Conservation (phyloP, 2,888 invertebrate species). For the Folsomia manolachei region DNA sequence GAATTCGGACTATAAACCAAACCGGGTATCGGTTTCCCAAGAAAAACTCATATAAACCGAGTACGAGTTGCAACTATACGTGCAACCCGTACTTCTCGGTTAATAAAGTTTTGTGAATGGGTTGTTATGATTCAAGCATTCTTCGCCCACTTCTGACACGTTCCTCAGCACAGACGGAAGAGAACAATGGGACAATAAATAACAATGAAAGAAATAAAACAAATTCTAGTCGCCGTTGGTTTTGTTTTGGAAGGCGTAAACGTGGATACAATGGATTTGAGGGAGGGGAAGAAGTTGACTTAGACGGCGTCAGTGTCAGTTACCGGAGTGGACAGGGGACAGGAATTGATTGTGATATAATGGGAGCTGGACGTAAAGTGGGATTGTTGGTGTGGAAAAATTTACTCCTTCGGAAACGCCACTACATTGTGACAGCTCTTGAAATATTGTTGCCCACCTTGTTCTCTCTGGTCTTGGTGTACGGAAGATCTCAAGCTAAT, state of each 20-base stretch:
- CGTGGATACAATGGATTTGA: conserved; percentile 23
- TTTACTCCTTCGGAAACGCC: conserved; percentile 45
- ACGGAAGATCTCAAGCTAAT: conserved; percentile 11
- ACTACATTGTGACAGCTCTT: conserved; percentile 47
- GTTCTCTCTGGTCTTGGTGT: conserved; percentile 41
- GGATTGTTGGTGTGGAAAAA: conserved; percentile 50
- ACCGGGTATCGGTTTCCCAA: too few species aligned
- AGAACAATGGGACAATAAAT: conserved; percentile 21
- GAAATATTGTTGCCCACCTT: conserved; percentile 50
- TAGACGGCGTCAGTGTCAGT: background rate
- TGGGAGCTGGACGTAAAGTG: conserved; percentile 33
- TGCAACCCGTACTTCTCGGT: conserved; percentile 25
- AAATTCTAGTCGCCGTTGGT: conserved; percentile 18
- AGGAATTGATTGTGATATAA: background rate
- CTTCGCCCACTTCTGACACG: conserved; percentile 42
- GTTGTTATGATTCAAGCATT: conserved; percentile 44
- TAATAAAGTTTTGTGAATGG: conserved; percentile 25
- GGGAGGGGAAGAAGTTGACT: conserved; percentile 18
- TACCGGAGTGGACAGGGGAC: background rate
- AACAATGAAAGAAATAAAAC: conserved; percentile 20
- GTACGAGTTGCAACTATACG: conserved; percentile 22
- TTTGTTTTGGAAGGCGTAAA: conserved; percentile 18
- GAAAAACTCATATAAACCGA: too few species aligned
- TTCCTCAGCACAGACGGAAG: conserved; percentile 15
- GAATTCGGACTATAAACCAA: too few species aligned